These are phyloP conservation scores for Bombus cullumanus DNA, from an alignment of 1,140 invertebrate genomes.

Conservation along the genomic window DNA sequence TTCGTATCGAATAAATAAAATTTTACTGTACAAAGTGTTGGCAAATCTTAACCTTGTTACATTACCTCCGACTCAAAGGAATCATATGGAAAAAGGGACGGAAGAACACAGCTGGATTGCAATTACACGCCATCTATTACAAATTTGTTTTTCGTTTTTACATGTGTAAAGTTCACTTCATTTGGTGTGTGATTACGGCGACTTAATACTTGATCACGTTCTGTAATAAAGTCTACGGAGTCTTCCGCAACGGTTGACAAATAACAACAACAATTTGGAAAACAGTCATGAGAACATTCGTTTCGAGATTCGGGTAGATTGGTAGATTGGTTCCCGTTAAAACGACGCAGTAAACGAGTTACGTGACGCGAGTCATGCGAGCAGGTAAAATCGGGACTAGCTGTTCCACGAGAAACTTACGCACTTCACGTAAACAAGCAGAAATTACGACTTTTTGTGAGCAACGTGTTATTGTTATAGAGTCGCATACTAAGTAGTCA, in stretches of 20 bases:
- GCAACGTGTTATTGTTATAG: not conserved
- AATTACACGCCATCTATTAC: no score
- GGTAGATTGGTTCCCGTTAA: not conserved
- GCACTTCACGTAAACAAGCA: constrained; percentile 8
- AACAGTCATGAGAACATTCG: not conserved
- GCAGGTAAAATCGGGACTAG: not conserved
- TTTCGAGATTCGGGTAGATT: no score
- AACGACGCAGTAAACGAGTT: constrained; percentile 1
- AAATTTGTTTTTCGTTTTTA: no score
- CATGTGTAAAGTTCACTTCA: no score
- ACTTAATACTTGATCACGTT: not conserved
- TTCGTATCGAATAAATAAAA: no score
- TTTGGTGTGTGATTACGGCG: no score
- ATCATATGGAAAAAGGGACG: no score
- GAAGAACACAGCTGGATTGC: no score
- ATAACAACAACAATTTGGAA: no score
- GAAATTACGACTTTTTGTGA: not conserved
- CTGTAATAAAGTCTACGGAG: not conserved
- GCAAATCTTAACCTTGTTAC: no score
- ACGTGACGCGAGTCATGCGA: constrained; percentile 23
- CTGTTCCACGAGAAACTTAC: not conserved
- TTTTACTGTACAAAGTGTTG: no score
- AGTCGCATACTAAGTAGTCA: not conserved
- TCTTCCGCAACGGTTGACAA: not conserved
- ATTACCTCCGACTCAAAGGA: no score